These are phyloP conservation scores for Botrylloides violaceus DNA, from an alignment of 23 tunicate genomes.

Conservation along the genomic window DNA sequence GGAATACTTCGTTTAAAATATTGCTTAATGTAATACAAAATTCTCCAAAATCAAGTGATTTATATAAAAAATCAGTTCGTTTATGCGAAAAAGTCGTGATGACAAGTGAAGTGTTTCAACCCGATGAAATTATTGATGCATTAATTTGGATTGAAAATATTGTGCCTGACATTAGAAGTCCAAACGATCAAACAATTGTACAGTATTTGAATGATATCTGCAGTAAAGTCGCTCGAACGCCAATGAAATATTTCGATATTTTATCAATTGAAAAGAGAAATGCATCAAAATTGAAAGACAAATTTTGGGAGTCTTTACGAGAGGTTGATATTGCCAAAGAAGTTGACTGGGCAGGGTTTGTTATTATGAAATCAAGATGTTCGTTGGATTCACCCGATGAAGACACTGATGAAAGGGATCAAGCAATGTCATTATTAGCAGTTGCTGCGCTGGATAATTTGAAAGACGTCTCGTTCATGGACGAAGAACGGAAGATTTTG, in stretches of 20 bases:
- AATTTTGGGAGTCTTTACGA: slow-evolving; percentile 18
- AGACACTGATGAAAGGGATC: neutral
- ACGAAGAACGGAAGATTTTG: neutral
- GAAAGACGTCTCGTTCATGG: neutral
- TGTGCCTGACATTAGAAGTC: neutral
- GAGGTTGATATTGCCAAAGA: slow-evolving; percentile 8
- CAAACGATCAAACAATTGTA: neutral
- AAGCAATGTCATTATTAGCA: neutral
- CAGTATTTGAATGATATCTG: slow-evolving; percentile 8
- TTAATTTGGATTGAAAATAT: neutral
- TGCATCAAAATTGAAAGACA: neutral
- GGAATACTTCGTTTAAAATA: neutral
- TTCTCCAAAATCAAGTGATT: neutral
- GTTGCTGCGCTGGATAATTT: slow-evolving; percentile 16
- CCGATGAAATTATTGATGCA: neutral
- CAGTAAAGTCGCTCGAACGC: neutral
- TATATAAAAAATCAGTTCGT: neutral
- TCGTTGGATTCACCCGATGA: neutral
- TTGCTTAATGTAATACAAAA: neutral
- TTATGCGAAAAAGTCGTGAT: slow-evolving; percentile 1
- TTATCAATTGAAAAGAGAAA: neutral
- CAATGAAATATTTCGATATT: neutral
- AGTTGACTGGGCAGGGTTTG: neutral
- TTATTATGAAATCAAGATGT: neutral
- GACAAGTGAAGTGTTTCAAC: neutral